Percentiles rank a stretch among this genome's conserved stretches.
These are phyloP conservation scores for Cyphomyrus discorhynchus DNA, from an alignment of 2,113 vertebrate genomes.

Conservation along the genomic window DNA sequence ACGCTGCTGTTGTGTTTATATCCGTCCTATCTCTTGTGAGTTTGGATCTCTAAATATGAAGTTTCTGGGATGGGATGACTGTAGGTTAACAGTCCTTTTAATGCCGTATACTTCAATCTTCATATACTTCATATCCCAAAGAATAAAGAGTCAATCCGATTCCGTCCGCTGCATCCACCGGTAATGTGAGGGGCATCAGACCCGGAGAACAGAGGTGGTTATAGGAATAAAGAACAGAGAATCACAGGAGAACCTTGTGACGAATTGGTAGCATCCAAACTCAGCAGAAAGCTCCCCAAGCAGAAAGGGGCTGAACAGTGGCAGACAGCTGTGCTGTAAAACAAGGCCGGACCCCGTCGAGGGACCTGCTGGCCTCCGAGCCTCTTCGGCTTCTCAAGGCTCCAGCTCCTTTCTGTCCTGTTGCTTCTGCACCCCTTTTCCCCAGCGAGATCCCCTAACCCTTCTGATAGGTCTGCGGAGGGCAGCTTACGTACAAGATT, in stretches of 20 bases:
- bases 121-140: background rate
- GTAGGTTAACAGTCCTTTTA: background rate
- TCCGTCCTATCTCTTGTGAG: background rate
- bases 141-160: background rate
- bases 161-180: background rate
- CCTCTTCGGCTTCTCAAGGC: background rate
- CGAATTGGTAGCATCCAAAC: constrained; percentile 30
- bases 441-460: background rate
- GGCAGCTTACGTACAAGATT: background rate
- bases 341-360: background rate
- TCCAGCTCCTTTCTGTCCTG: background rate
- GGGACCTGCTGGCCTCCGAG: background rate
- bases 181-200: background rate
- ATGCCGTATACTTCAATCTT: background rate
- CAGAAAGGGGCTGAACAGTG: background rate
- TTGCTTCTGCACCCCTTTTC: background rate
- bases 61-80: background rate
- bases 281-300: background rate
- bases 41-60: background rate
- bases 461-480: background rate
- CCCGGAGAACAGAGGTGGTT: background rate
- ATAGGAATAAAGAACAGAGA: background rate
- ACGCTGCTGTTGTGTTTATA: background rate
- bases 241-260: background rate
- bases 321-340: background rate